Evolutionary conservation across 2,113 vertebrate genomes (phyloP), one percentile per base, ranked within the genome.

Genomic region (Etia nguti): DNA sequence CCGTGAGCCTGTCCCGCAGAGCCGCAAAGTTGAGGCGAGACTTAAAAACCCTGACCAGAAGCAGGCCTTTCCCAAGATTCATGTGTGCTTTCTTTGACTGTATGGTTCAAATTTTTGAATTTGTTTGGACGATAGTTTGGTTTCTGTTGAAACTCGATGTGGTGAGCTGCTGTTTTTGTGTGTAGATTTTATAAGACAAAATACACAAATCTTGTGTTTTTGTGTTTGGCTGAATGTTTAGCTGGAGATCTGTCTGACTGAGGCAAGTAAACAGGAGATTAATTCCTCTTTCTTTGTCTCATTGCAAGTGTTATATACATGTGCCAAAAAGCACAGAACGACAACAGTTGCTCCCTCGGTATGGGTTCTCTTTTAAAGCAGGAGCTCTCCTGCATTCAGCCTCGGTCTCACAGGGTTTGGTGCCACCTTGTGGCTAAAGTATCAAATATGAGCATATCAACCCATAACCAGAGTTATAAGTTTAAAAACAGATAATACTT

Each of bases 361-460:
- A 68, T 88, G 82, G 73, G 81, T 85, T 79, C 68, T 36, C 11
- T 0, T 52, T 24, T 22, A 43, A 34, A 70, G 70, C 34, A n/a
- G 24, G 52, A 55, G 22, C 59, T 10, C 16, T 79, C 10, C 43
- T 50, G 38, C 68, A 8, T 13, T 13, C 18, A 87, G 75, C 26
- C 9, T 79, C 48, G 29, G 15, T 77, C 52, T 56, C 13, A 9
- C 2, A 38, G 79, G 18, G 13, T 88, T 84, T 93, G 94, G 82
- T 68, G 81, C 92, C 94, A 91, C 81, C 94, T 95, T 84, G 77
- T 95, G 95, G 93, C 81, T 22, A 87, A 26, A 48, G 13, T 16
- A 10, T 38, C 3, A 52, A n/a, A 48, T 43, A 4, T 48, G n/a
- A 54, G 68, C 56, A 8, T 73, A 18, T 73, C 60, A 38, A 68